phyloP scores from a whole-genome alignment of 2,797 vertebrate species.

The Bradypus variegatus region DNA sequence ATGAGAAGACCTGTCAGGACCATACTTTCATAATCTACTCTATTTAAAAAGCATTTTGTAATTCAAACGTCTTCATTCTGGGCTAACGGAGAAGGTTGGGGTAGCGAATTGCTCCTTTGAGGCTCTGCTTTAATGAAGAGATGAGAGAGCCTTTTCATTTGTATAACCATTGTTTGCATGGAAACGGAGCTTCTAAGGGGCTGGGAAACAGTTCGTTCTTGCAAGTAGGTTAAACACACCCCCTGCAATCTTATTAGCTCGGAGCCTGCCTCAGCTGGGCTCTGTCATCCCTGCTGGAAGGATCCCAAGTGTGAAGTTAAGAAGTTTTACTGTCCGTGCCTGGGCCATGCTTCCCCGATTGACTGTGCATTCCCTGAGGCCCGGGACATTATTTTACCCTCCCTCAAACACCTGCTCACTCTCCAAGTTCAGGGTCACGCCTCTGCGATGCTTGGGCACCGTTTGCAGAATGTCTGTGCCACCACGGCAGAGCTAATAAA shows the following conservation, averaged over 20 bases:
- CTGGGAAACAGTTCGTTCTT: not conserved
- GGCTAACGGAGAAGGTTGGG: constrained; percentile 42
- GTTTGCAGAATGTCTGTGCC: not conserved
- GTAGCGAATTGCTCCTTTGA: constrained; percentile 50
- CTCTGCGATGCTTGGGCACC: not conserved
- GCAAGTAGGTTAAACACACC: constrained; percentile 58
- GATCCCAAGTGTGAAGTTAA: constrained; percentile 18
- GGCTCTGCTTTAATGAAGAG: constrained; percentile 60
- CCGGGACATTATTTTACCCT: not conserved
- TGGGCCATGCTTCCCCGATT: not conserved
- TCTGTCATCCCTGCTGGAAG: not conserved
- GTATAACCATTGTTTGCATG: constrained; percentile 54
- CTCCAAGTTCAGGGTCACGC: not conserved
- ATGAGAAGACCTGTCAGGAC: constrained; percentile 9
- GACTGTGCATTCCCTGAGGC: not conserved
- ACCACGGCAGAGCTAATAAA: not conserved
- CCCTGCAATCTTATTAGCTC: constrained; percentile 38
- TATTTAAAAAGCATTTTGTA: constrained; percentile 51
- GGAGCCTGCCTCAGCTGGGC: not conserved
- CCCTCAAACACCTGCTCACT: not conserved
- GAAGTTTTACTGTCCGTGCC: not conserved
- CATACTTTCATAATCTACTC: not conserved
- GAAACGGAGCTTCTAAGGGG: constrained; percentile 50
- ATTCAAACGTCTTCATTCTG: constrained; percentile 51
- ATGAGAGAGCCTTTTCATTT: constrained; percentile 56